Evolutionary conservation across 1,140 invertebrate species (phyloP).

Genomic region (Neodiprion lecontei): DNA sequence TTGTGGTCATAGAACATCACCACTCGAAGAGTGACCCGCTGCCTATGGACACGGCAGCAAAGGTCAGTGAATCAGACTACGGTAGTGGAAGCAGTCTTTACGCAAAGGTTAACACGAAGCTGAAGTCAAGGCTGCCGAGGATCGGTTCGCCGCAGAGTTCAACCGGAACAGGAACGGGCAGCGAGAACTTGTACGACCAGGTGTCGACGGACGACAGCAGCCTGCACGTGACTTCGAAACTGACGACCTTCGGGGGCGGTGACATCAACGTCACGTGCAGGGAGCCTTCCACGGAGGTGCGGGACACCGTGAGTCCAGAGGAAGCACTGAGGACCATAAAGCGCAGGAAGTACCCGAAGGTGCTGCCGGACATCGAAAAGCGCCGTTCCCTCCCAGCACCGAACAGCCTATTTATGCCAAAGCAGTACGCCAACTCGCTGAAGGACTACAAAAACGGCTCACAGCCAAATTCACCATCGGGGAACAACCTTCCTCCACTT

Average conservation of each 20-base stretch:
- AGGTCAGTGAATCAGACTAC: constrained; percentile 53
- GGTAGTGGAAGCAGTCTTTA: constrained; percentile 56
- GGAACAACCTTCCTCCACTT: constrained; percentile 40
- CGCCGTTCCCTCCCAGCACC: constrained; percentile 53
- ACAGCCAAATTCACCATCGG: constrained; percentile 19
- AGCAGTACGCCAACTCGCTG: constrained; percentile 37
- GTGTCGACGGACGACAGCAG: constrained; percentile 23
- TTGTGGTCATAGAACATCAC: constrained; percentile 65
- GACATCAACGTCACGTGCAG: constrained; percentile 79
- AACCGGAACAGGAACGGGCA: constrained; percentile 37
- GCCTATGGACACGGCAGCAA: constrained; percentile 48
- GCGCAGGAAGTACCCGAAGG: constrained; percentile 81
- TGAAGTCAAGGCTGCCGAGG: constrained; percentile 46
- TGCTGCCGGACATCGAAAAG: constrained; percentile 72
- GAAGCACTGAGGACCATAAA: constrained; percentile 77
- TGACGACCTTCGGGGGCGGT: constrained; percentile 25
- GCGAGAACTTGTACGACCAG: constrained; percentile 47
- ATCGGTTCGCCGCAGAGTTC: constrained; percentile 22
- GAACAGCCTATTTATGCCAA: constrained; percentile 37
- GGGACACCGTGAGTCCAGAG: constrained; percentile 65
- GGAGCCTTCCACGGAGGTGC: constrained; percentile 37
- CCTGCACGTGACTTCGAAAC: constrained; percentile 11
- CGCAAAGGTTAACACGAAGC: constrained; percentile 55
- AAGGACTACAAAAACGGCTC: constrained; percentile 37
- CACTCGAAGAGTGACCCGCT: constrained; percentile 76